Evolutionary conservation across 2,888 invertebrate genomes (phyloP), one percentile per base, ranked within the genome.

Genomic region (Athalia circularis): DNA sequence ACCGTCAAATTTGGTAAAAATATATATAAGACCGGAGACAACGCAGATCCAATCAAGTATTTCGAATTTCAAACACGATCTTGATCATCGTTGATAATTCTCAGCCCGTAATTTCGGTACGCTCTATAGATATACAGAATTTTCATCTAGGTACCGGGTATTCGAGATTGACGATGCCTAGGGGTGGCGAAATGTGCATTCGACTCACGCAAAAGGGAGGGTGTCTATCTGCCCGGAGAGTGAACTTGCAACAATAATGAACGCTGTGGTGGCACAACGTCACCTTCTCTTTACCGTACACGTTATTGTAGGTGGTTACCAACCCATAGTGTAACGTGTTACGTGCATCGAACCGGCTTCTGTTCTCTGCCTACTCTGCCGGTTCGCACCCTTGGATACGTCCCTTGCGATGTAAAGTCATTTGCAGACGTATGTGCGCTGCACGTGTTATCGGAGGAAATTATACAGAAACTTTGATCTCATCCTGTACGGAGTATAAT

Each of bases 241-340:
- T 68, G 54, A 68, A 68, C 68, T 68, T 13, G 54, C 59, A 11
- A 59, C 59, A 57, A 47, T 72, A 72, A 72, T 59, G 72, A 29
- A 72, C 72, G 68, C 8, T 8, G 43, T 15, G 68, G 68, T 52
- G 68, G 57, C 68, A 47, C 72, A 72, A 61, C 59, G 72, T 57
- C 59, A 72, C 59, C 72, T 72, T 61, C 72, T 72, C 59, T 54
- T 70, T 70, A 70, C 29, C 29, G n/a, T 64, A 64, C 11, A 54
- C 29, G 29, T 54, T 29, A 29, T 29, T 29, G 29, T 29, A 29
- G 29, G 29, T 29, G 29, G 29, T 29, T 29, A 29, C 29, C 29
- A 29, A 29, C 29, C 29, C 29, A 48, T 65, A 48, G 65, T 65
- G 48, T 13, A 47, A 62, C 9, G 48, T 48, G 50, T 9, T 48